Base-by-base conservation (phyloP, 1,140 invertebrate genomes). In the Palaemon carinicauda region DNA sequence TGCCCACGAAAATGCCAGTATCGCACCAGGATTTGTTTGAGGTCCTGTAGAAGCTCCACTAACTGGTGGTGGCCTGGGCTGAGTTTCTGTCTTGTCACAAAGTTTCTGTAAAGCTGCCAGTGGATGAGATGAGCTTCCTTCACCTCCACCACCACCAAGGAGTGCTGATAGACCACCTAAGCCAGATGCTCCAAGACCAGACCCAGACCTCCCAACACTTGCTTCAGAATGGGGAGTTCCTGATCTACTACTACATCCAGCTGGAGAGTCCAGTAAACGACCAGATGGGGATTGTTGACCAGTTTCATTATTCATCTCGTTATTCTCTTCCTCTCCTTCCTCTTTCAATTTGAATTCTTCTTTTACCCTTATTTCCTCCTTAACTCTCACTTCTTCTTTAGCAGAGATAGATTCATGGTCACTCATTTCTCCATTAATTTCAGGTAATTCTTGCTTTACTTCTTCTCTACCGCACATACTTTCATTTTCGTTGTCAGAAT, bases 91-190 rank as follows among this genome's bases (percentile, higher is more conserved):
- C 92, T 98, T 98, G 91, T 98, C 97, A 92, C 97, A 97, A 15
- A 98, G 94, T 91, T 98, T 98, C 90, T 98, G 97, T 65, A 99
- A 92, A 10, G 97, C 97, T 15, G 97, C 97, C 87, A 99, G 91
- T 24, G 98, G 98, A 92, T 97, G 96, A 81, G 91, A 89, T 82
- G 86, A 88, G 31, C 60, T 56, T 9, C 83, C 80, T 50, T 65
- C 74, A 7, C 85, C n/a, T n/a, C n/a, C 88, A 10, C 85, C 85
- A n/a, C 88, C 88, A 33, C 84, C 88, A 53, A 87, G 92, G 92
- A 89, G 60, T 33, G 90, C 88, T 31, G 87, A 84, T 94, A 89
- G 82, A 24, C 87, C 87, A 12, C 88, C 87, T 3, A 87, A 53
- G 3, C 82, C 88, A 71, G 56, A n/a, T 31, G 84, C 84, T 31